Percentiles rank a stretch among this genome's conserved stretches.
These are phyloP conservation scores for Daubentonia madagascariensis DNA, from an alignment of 2,113 vertebrate species.

Conservation along the genomic window DNA sequence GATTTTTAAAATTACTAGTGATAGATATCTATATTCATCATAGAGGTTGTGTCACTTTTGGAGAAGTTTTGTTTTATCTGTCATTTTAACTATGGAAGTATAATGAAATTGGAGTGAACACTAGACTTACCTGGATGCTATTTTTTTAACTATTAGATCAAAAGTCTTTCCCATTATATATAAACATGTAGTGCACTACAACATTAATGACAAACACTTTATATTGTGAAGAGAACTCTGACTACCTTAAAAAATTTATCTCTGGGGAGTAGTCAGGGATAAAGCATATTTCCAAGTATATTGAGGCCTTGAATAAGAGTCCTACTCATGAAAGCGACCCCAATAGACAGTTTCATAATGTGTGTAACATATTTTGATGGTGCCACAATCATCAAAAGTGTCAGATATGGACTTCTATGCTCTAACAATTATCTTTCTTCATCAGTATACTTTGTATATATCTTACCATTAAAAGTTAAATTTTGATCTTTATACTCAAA, in stretches of 20 bases:
- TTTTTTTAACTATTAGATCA: not conserved
- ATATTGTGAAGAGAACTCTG: not conserved
- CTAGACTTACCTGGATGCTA: not conserved
- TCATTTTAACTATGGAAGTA: not conserved
- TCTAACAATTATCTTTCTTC: not conserved
- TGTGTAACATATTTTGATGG: not conserved
- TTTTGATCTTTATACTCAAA: not conserved
- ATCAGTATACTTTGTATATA: not conserved
- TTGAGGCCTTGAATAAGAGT: not conserved
- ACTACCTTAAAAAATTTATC: not conserved
- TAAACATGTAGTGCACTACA: not conserved
- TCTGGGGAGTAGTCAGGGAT: not conserved
- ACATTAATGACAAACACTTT: not conserved
- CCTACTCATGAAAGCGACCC: not conserved
- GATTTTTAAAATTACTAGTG: not conserved
- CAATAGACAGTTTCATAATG: not conserved
- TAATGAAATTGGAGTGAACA: not conserved
- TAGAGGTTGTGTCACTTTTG: not conserved
- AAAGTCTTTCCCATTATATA: no score
- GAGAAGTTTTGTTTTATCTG: not conserved
- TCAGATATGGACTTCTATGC: not conserved
- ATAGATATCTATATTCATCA: not conserved
- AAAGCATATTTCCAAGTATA: not conserved
- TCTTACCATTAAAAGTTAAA: not conserved
- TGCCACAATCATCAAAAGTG: not conserved